These are phyloP conservation scores for Poeciliopsis retropinna DNA, from an alignment of 2,113 vertebrate species.

Conservation along the genomic window DNA sequence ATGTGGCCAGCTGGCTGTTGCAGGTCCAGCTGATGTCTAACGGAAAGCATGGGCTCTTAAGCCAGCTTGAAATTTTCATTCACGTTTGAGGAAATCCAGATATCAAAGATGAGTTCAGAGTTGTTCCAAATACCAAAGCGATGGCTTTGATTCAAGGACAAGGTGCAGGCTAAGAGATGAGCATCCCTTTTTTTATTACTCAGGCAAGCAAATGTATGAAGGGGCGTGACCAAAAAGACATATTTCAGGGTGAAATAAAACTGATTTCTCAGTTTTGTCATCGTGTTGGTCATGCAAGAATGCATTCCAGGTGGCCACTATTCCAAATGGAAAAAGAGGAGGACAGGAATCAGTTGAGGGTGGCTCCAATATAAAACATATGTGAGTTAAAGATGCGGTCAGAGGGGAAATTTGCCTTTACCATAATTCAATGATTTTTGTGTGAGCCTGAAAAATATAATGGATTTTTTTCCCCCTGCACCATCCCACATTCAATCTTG, in stretches of 20 bases:
- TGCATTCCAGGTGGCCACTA: constrained; percentile 58
- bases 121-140: constrained; percentile 10
- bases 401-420: constrained; percentile 56
- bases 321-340: constrained; percentile 35
- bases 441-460: constrained; percentile 45
- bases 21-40: constrained; percentile 28
- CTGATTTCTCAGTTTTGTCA: constrained; percentile 47
- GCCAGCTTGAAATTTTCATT: constrained; percentile 17
- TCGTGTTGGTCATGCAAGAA: constrained; percentile 33
- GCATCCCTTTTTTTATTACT: constrained; percentile 12
- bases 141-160: constrained; percentile 31
- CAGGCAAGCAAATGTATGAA: not conserved
- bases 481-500: constrained; percentile 45
- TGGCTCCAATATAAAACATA: constrained; percentile 61
- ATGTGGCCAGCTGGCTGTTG: constrained; percentile 45
- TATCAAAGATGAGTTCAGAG: constrained; percentile 28
- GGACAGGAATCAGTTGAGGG: constrained; percentile 10
- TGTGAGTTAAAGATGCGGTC: constrained; percentile 57
- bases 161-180: constrained; percentile 37
- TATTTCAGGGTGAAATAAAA: constrained; percentile 9
- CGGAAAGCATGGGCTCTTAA: constrained; percentile 8
- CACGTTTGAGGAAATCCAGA: constrained; percentile 17
- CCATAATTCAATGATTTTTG: constrained; percentile 59
- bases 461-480: constrained; percentile 22
- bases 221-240: not conserved